These are phyloP conservation scores for Prietella phreatophila DNA, from an alignment of 2,113 vertebrate genomes.

Conservation along the genomic window DNA sequence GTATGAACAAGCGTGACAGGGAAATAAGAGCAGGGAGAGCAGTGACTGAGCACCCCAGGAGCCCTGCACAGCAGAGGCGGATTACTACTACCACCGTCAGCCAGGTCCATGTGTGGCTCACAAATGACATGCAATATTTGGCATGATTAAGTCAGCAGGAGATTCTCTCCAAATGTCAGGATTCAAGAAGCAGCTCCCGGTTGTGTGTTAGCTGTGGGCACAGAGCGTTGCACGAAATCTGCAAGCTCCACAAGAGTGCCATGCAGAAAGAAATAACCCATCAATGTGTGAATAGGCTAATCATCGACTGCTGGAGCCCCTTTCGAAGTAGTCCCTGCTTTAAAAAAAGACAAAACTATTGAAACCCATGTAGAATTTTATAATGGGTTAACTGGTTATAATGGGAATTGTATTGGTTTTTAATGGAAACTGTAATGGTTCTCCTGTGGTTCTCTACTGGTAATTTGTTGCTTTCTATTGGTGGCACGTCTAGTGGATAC, in stretches of 20 bases:
- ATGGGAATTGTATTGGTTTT: no score
- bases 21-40: constrained; percentile 45
- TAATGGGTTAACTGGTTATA: no score
- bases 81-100: constrained; percentile 74
- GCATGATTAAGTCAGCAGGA: constrained; percentile 77
- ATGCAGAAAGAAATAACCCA: constrained; percentile 14
- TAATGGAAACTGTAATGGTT: no score
- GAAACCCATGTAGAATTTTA: no score
- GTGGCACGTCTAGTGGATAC: no score
- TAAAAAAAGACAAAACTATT: no score
- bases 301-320: neutral
- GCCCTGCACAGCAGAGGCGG: constrained; percentile 73
- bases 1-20: constrained; percentile 52
- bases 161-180: constrained; percentile 76
- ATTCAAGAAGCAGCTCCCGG: constrained; percentile 62
- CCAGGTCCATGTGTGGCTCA: constrained; percentile 70
- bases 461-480: no score
- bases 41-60: constrained; percentile 63
- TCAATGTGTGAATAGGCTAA: neutral
- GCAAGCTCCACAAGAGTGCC: constrained; percentile 11
- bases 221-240: constrained; percentile 34
- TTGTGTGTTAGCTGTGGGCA: constrained; percentile 42
- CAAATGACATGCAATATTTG: constrained; percentile 77
- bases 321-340: no score
- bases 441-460: no score